Conservation (phyloP, 2,113 vertebrate genomes). For the Dasyornis broadbenti region DNA sequence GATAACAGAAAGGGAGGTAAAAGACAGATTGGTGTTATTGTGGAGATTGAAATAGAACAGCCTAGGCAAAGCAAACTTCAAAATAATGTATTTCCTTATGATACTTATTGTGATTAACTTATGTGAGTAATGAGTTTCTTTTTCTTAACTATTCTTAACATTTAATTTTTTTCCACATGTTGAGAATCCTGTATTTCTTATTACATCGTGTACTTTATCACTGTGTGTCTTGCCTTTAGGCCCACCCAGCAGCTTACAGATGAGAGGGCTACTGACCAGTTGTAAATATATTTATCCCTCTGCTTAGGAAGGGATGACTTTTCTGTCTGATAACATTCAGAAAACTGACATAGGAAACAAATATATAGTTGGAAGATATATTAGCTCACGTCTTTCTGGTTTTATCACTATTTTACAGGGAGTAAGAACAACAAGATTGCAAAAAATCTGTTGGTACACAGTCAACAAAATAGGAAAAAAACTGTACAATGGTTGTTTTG, state of each 20-base stretch:
- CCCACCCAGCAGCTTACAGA: neutral
- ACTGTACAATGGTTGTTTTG: neutral
- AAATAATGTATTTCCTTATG: neutral
- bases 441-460: neutral
- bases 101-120: neutral
- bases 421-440: neutral
- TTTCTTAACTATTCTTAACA: neutral
- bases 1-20: rapidly evolving
- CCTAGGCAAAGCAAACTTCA: neutral
- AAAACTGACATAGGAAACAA: neutral
- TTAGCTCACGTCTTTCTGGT: neutral
- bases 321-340: neutral
- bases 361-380: neutral
- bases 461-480: neutral
- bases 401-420: neutral
- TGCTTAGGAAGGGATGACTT: neutral
- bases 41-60: neutral
- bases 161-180: neutral
- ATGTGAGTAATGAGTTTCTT: neutral
- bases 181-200: neutral
- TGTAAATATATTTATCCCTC: neutral
- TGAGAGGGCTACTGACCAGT: neutral
- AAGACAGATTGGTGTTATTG: neutral
- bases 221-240: neutral
- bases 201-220: neutral